These are phyloP conservation scores for Ephydatia muelleri DNA, from an alignment of 37 sponge, comb jelly and placozoan genomes.

Conservation along the genomic window DNA sequence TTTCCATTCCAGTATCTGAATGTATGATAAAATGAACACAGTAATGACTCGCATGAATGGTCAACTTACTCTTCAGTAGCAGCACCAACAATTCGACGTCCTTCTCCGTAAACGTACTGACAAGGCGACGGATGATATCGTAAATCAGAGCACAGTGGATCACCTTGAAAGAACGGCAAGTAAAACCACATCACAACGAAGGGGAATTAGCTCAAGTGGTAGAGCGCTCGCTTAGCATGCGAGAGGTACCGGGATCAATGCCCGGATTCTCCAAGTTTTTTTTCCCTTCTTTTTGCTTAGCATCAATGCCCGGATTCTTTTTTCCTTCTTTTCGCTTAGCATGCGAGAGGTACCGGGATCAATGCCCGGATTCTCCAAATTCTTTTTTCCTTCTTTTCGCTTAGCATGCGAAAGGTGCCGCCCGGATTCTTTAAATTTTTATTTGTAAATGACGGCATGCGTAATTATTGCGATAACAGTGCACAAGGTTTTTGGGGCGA, in stretches of 20 bases:
- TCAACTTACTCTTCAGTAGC: conserved; percentile 71
- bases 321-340: no score
- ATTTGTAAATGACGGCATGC: no score
- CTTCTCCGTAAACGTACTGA: conserved; percentile 72
- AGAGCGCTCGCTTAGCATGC: conserved; percentile 31
- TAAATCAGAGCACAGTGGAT: conserved; percentile 81
- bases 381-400: no score
- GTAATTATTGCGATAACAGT: no score
- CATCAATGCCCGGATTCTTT: no score
- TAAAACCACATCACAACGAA: background rate
- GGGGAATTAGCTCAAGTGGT: conserved; percentile 24
- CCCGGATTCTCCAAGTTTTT: conserved; percentile 17
- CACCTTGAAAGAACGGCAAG: conserved; percentile 32
- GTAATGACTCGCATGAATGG: background rate
- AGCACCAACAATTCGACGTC: conserved; percentile 90
- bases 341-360: no score
- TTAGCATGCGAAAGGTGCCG: no score
- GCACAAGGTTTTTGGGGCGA: no score
- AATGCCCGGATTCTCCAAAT: no score
- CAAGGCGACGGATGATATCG: conserved; percentile 77
- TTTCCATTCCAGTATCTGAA: conserved; percentile 86
- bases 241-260: conserved; percentile 20
- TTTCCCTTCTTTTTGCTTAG: no score
- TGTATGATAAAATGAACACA: background rate
- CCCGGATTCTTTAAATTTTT: no score